Evolutionary conservation across 2,113 vertebrate species (phyloP).

Genomic region (Sorex araneus): DNA sequence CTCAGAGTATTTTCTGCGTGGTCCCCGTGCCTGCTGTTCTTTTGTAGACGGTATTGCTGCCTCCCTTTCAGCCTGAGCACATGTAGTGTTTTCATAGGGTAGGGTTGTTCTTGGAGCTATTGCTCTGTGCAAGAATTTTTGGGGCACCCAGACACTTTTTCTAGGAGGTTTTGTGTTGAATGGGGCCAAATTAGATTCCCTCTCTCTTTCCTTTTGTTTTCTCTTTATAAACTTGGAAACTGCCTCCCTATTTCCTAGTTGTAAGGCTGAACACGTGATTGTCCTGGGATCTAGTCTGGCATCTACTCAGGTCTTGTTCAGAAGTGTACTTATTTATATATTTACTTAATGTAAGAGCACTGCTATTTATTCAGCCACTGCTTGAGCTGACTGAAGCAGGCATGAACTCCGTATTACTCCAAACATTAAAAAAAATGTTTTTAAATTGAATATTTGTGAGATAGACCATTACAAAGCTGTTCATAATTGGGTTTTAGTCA

Average conservation of each 20-base stretch:
- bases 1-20: not conserved
- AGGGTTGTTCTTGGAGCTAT: constrained; percentile 60
- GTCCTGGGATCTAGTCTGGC: constrained; percentile 67
- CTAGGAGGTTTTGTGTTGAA: constrained; percentile 55
- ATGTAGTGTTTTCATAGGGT: constrained; percentile 42
- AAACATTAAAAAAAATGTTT: no score
- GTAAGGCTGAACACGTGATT: constrained; percentile 69
- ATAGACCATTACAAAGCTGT: no score
- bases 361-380: no score
- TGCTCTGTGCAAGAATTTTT: constrained; percentile 51
- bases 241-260: constrained; percentile 62
- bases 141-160: not conserved
- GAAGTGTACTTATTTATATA: not conserved
- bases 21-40: not conserved
- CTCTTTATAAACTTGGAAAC: constrained; percentile 74
- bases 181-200: constrained; percentile 62
- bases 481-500: no score
- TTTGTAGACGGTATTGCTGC: not conserved
- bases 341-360: no score
- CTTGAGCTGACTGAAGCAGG: no score
- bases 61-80: not conserved
- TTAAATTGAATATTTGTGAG: no score
- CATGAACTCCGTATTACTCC: no score
- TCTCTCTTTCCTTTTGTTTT: constrained; percentile 57
- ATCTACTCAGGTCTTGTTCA: constrained; percentile 70